Evolutionary conservation across 2,797 vertebrate genomes (phyloP), one percentile per base, ranked within the genome.

Genomic region (Furcifer pardalis): DNA sequence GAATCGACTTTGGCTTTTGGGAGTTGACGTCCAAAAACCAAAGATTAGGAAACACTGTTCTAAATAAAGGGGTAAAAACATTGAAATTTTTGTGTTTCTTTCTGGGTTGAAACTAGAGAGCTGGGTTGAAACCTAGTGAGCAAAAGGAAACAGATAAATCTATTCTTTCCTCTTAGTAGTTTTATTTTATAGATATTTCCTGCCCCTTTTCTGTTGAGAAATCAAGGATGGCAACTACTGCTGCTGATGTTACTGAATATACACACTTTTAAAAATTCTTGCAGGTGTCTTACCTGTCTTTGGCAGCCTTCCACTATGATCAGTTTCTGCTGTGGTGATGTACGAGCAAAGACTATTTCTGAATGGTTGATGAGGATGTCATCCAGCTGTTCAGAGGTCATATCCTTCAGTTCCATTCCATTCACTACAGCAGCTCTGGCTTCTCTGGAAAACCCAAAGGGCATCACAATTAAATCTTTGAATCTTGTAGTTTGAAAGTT

Each of bases 221-320:
- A 37, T 2, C 52, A 60, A 23, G 23, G 15, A 37, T 5, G 0
- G 6, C 42, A 7, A 27, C 37, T 66, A 1, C n/a, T 2, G 0
- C 5, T 23, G 44, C 66, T 5, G 0, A 27, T 2, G 0, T 4
- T 23, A 49, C 66, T 2, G 0, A 63, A 15, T 0, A 12, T 15
- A 0, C 0, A 15, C 1, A 1, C 40, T 72, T 32, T 69, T 72
- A 25, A 35, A n/a, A n/a, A n/a, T 37, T 21, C 40, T 37, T 21
- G 2, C 63, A 59, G n/a, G 3, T 80, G 32, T 77, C 94, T 77
- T 60, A 96, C 96, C 96, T 96, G 96, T 78, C 96, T 95, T 89
- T 97, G 96, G 44, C 96, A 97, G 79, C 96, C 96, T 77, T 97
- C 96, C 40, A 97, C 96, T 0, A 97, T 97, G 21, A 96, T 94